Conservation (phyloP, 2,888 invertebrate genomes). For the Chironomus riparius region DNA sequence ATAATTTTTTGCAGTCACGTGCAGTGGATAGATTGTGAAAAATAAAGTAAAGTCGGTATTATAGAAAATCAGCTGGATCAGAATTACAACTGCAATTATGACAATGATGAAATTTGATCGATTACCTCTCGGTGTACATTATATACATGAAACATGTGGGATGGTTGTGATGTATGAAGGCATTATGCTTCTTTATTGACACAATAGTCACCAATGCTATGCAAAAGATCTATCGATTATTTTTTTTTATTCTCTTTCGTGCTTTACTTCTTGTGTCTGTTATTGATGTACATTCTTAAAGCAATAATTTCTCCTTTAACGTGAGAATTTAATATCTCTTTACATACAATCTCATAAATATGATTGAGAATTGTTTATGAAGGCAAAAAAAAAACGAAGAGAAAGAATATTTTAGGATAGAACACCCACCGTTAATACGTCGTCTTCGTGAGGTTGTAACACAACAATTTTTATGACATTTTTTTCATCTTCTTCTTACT, state of each 20-base stretch:
- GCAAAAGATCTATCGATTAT: background rate
- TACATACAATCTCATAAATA: background rate
- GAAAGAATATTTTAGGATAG: background rate
- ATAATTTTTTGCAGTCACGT: constrained; percentile 14
- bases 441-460: too few species aligned
- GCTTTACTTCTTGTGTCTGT: background rate
- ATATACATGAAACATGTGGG: background rate
- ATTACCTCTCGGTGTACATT: background rate
- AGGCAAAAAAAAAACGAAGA: background rate
- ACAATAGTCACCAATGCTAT: background rate
- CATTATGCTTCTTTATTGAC: background rate
- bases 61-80: constrained; percentile 19
- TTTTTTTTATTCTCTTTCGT: background rate
- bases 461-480: constrained; percentile 1
- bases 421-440: background rate
- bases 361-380: background rate
- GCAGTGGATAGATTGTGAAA: background rate
- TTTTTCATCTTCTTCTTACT: background rate
- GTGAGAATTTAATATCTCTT: background rate
- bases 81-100: constrained; percentile 23
- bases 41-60: background rate
- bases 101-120: constrained; percentile 24
- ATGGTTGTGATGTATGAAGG: background rate
- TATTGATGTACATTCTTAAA: background rate
- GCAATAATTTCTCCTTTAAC: background rate